Evolutionary conservation across 92 coral and sea anemone genomes (phyloP).

Genomic region (Porites divaricata): DNA sequence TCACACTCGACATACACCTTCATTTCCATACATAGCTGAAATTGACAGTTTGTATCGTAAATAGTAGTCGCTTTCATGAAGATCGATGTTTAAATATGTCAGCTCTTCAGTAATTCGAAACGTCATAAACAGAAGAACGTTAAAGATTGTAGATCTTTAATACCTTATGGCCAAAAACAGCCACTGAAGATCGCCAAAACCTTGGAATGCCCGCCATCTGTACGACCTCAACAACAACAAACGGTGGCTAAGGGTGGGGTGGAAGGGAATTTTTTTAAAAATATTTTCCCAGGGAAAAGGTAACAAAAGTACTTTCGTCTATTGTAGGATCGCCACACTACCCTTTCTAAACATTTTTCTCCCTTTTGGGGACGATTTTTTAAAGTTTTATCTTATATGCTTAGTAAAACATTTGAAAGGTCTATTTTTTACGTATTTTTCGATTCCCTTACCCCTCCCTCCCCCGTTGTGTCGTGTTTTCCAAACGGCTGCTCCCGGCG

Average conservation of each 20-base stretch:
- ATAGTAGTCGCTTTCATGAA: no score
- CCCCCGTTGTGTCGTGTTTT: not conserved
- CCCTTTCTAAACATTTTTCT: not conserved
- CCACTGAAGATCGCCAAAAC: slow-evolving; percentile 27
- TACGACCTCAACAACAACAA: not conserved
- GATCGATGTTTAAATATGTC: no score
- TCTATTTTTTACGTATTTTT: not conserved
- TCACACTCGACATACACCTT: no score
- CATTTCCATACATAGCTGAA: no score
- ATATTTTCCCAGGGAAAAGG: slow-evolving; percentile 1
- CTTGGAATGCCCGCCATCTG: slow-evolving; percentile 33
- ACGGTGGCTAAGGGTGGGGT: slow-evolving; percentile 12
- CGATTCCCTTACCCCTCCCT: slow-evolving; percentile 10
- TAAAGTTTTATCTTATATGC: not conserved
- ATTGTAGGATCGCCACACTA: not conserved
- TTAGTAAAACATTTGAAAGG: not conserved
- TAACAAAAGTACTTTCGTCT: no score
- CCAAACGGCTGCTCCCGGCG: no score
- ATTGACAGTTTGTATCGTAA: no score
- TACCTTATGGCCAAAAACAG: slow-evolving; percentile 20
- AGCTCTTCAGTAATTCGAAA: not conserved
- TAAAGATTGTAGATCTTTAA: not conserved
- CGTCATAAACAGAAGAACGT: not conserved
- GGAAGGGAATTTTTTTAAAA: not conserved
- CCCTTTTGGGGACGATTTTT: not conserved